Conservation (phyloP, 2,797 vertebrate genomes). For the Sebastes cheni region DNA sequence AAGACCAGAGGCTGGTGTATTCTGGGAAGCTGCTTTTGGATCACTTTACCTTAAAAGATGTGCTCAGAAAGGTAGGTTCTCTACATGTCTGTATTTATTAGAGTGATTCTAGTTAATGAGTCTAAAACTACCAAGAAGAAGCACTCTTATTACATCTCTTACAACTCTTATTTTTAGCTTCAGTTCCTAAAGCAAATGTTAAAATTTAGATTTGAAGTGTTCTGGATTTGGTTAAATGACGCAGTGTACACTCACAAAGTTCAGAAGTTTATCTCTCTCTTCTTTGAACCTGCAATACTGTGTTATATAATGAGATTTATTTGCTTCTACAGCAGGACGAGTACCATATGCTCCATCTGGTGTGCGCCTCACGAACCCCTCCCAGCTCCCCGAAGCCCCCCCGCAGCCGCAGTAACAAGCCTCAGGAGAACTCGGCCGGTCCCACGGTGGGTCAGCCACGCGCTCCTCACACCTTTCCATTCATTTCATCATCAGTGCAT, state of each 20-base stretch:
- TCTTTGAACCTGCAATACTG: constrained; percentile 1
- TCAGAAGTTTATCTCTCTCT: neutral
- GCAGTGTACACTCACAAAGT: neutral
- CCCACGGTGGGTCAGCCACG: constrained; percentile 82
- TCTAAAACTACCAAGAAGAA: neutral
- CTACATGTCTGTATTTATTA: neutral
- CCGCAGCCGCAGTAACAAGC: constrained; percentile 73
- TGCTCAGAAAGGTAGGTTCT: constrained; percentile 93
- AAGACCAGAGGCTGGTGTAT: constrained; percentile 97
- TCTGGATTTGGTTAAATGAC: neutral
- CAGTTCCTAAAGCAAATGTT: neutral
- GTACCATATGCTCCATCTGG: constrained; percentile 97
- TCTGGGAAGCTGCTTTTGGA: constrained; percentile 95
- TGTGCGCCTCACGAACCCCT: constrained; percentile 92
- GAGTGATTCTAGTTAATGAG: neutral
- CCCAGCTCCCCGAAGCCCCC: constrained; percentile 89
- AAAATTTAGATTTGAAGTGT: neutral
- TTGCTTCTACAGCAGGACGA: constrained; percentile 89
- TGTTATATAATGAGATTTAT: constrained; percentile 34
- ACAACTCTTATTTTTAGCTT: neutral
- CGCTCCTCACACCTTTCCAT: constrained; percentile 34
- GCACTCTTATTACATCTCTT: neutral
- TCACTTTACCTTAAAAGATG: constrained; percentile 93
- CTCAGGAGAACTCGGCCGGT: constrained; percentile 71
- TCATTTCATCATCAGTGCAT: constrained; percentile 66